Evolutionary conservation across 2,888 invertebrate genomes (phyloP), one percentile per base, ranked within the genome.

Genomic region (Pycnomerus fuliginosus): DNA sequence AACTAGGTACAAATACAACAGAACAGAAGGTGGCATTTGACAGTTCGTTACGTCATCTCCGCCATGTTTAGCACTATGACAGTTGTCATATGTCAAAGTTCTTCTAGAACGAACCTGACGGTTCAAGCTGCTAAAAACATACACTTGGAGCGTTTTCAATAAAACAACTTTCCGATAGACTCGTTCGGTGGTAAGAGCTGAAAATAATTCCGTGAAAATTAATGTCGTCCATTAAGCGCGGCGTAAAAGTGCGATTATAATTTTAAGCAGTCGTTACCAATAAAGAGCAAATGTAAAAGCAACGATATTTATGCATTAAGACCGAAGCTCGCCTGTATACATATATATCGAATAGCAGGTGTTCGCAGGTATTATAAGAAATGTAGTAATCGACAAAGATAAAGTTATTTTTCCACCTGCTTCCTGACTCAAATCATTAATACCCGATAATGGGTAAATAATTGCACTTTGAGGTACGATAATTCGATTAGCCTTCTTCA

Each of bases 381-480:
- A 44, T 34, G 44, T 39, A 29, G 23, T 35, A 45, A 45, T 46
- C 46, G 46, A 46, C 46, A 37, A 25, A 44, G 45, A 45, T 45
- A 46, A 46, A 41, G 25, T 36, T 36, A 44, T 40, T 48, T 48
- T 48, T 44, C 42, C 54, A 54, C 52, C 54, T 54, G 54, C 29
- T 54, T 54, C 54, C 54, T 52, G 50, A 20, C 30, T 11, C 24
- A 29, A 48, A 53, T 50, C 50, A 53, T 53, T 51, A 49, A 49
- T 48, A 48, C 44, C 44, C 54, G 46, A 54, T 54, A 54, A 54
- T 54, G 52, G 39, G 11, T 32, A 52, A 54, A 54, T 54, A 54
- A 52, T 52, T 50, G 28, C 31, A n/a, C 22, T 25, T 22, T 10
- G 25, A 24, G 3, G 32, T 16, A 27, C 33, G 32, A 16, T 41